Base-by-base conservation (phyloP, 2,888 invertebrate species). In the Pogonocherus hispidulus region DNA sequence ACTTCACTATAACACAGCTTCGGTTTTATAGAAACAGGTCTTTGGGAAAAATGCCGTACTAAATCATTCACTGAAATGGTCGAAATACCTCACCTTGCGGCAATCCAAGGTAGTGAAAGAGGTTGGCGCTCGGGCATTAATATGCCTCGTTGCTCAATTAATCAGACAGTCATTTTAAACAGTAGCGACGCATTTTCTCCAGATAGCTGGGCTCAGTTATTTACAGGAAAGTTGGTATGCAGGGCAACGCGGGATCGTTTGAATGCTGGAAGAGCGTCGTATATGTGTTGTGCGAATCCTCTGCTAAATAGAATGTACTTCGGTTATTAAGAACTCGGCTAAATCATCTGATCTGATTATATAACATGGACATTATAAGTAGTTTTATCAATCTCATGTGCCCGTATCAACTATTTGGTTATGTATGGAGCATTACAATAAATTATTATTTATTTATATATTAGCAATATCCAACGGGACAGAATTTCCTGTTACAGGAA, bases 161-260 rank as follows among this genome's bases (percentile, higher is more conserved):
- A 82, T 82, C 81, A 80, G 71, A 67, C 52, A 77, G 78, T 78
- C 78, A 79, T 80, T 79, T 79, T 80, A 79, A 80, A 81, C 82
- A 80, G 82, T 81, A 82, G 82, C 81, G 70, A 76, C 64, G 76
- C 76, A 74, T 80, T 78, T 77, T 77, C 74, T 72, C 71, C 67
- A 69, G 69, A 79, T 79, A 67, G 76, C 67, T 75, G 73, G 72
- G 74, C 76, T 72, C 46, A 71, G 63, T 71, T 76, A 78, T 75
- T 76, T 69, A 76, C 67, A 46, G 49, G 65, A 67, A 63, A 64
- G 70, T 69, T 70, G 76, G 76, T 67, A 75, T 76, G 73, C 73
- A 67, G 63, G 57, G 64, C 51, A 69, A 66, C 60, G 59, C 67
- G 54, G 72, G 72, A 75, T 77, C 75, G 77, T 75, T 79, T 60